Evolutionary conservation across 2,797 vertebrate genomes (phyloP).

Genomic region (Schizopygopsis pylzovi): DNA sequence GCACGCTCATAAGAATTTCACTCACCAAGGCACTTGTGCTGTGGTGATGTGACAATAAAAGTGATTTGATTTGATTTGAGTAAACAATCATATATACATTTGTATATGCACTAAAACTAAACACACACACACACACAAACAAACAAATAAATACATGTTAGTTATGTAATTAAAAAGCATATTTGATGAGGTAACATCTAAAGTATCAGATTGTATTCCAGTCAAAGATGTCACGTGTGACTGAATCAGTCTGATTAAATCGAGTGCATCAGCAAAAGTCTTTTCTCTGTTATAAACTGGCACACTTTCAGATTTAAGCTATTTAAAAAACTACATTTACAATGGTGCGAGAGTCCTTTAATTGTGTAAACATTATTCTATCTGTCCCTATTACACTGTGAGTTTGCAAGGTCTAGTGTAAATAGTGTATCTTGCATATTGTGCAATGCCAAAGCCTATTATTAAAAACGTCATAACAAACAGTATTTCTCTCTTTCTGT

Average conservation of each 20-base stretch:
- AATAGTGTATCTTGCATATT: background rate
- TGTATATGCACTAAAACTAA: background rate
- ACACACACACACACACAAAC: background rate
- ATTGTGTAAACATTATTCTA: background rate
- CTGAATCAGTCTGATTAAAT: background rate
- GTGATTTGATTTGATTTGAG: too few relatives aligned
- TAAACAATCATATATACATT: background rate
- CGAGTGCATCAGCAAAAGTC: background rate
- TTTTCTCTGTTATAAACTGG: background rate
- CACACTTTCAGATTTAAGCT: background rate
- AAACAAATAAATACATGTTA: background rate
- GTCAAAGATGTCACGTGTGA: background rate
- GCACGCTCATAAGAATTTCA: too few relatives aligned
- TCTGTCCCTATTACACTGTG: background rate
- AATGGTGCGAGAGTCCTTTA: background rate
- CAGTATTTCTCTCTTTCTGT: background rate
- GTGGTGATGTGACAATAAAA: too few relatives aligned
- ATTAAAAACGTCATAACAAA: background rate
- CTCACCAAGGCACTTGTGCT: too few relatives aligned
- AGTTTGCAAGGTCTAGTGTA: background rate
- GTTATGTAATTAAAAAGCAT: background rate
- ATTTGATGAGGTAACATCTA: background rate
- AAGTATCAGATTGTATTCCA: background rate
- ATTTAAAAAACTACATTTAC: background rate
- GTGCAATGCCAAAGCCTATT: background rate